Percentiles rank a stretch among this genome's conserved stretches.
Evolutionary conservation across 2,888 invertebrate species (phyloP).

Genomic region (Thymelicus lineola): DNA sequence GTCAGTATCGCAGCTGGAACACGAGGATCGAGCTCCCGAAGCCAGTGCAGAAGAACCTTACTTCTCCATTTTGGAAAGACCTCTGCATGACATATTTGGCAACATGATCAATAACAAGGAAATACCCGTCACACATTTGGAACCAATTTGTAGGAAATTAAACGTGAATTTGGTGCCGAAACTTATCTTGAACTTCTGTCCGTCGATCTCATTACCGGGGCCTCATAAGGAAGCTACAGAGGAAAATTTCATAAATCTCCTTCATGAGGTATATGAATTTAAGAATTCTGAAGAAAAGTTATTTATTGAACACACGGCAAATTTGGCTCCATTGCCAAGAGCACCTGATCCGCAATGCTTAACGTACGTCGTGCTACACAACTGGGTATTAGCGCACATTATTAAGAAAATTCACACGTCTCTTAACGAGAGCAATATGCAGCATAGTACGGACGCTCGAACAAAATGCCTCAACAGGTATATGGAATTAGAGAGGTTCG

Average conservation of each 20-base stretch:
- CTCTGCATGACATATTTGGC: slow-evolving; percentile 86
- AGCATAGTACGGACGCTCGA: slow-evolving; percentile 83
- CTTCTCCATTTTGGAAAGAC: slow-evolving; percentile 81
- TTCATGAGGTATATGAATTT: slow-evolving; percentile 73
- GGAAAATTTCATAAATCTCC: slow-evolving; percentile 68
- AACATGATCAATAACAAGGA: slow-evolving; percentile 88
- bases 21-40: slow-evolving; percentile 63
- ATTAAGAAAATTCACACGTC: slow-evolving; percentile 87
- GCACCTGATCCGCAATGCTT: slow-evolving; percentile 83
- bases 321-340: slow-evolving; percentile 72
- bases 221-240: slow-evolving; percentile 69
- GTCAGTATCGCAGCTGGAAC: slow-evolving; percentile 81
- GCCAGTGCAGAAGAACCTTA: slow-evolving; percentile 63
- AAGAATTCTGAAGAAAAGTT: slow-evolving; percentile 78
- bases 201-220: slow-evolving; percentile 83
- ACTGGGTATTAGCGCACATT: slow-evolving; percentile 89
- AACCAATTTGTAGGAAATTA: slow-evolving; percentile 87
- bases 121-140: slow-evolving; percentile 88
- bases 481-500: slow-evolving; percentile 82
- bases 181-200: slow-evolving; percentile 89
- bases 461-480: slow-evolving; percentile 86
- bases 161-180: slow-evolving; percentile 91
- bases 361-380: slow-evolving; percentile 87
- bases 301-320: slow-evolving; percentile 74
- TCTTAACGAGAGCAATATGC: slow-evolving; percentile 74